Conservation (phyloP, 2,888 invertebrate species). For the Cephus sareptanus region DNA sequence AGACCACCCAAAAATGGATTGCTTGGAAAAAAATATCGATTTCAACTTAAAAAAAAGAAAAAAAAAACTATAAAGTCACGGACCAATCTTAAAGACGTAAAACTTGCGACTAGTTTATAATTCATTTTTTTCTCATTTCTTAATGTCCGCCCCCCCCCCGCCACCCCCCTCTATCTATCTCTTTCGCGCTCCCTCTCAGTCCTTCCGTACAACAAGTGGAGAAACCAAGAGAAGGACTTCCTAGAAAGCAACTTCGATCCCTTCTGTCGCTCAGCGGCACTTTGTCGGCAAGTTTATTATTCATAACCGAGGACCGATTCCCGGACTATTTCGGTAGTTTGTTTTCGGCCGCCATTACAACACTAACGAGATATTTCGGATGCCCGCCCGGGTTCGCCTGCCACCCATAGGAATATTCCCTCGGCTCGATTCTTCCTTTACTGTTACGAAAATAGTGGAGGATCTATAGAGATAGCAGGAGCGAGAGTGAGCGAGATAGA, state of each 20-base stretch:
- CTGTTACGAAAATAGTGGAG: conserved; percentile 2
- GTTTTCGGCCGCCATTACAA: conserved; percentile 17
- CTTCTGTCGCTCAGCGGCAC: conserved; percentile 33
- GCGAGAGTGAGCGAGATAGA: neutral
- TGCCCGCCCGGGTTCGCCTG: conserved; percentile 4
- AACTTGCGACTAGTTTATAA: conserved; percentile 13
- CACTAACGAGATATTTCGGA: conserved; percentile 31
- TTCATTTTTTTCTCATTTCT: too few species aligned
- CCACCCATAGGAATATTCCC: neutral
- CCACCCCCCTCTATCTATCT: neutral
- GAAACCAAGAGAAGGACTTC: conserved; percentile 17
- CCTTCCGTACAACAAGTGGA: too few species aligned
- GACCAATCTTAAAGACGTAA: conserved; percentile 8
- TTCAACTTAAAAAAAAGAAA: conserved; percentile 18
- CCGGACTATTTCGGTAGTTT: conserved; percentile 36
- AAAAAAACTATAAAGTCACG: conserved; percentile 29
- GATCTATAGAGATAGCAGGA: neutral
- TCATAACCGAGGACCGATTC: conserved; percentile 33
- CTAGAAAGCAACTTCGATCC: conserved; percentile 30
- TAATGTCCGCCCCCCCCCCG: conserved; percentile 11
- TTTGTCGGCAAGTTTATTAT: conserved; percentile 52
- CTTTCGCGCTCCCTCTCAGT: neutral
- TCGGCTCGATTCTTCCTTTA: neutral
- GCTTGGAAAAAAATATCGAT: conserved; percentile 31
- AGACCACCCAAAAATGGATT: conserved; percentile 25